Conservation (phyloP, 2,888 invertebrate genomes). For the Platerodrilus igneus region DNA sequence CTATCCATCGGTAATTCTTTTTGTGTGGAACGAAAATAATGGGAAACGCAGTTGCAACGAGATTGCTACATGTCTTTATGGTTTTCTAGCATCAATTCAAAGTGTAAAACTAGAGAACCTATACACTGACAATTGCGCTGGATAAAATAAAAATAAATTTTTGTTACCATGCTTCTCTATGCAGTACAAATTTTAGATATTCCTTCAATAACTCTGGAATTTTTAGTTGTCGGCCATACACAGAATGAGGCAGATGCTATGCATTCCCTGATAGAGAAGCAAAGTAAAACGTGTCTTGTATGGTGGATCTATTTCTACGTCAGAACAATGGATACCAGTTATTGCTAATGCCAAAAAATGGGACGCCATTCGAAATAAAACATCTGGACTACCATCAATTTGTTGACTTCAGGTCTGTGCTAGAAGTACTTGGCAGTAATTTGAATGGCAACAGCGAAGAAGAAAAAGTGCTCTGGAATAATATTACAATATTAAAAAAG, state of each 20-base stretch:
- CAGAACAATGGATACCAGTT: background rate
- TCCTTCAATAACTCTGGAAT: background rate
- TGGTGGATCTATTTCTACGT: background rate
- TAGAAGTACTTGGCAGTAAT: background rate
- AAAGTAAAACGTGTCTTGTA: no score
- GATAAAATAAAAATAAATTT: background rate
- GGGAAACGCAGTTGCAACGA: constrained; percentile 27
- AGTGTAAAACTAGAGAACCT: no score
- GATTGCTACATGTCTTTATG: constrained; percentile 28
- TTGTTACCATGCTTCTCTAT: background rate
- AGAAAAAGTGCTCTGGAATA: no score
- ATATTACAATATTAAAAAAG: background rate
- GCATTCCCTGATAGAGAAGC: no score
- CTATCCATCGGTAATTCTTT: constrained; percentile 20
- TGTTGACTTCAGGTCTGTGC: background rate
- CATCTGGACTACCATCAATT: background rate
- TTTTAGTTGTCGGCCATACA: no score
- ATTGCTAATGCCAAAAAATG: constrained; percentile 1
- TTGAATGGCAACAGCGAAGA: background rate
- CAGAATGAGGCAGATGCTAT: no score
- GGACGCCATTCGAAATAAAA: background rate
- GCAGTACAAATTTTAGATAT: background rate
- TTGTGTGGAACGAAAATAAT: constrained; percentile 29
- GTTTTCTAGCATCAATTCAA: no score
- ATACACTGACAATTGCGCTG: no score